Evolutionary conservation across 2,888 invertebrate genomes (phyloP).

Genomic region (Elegia similella): DNA sequence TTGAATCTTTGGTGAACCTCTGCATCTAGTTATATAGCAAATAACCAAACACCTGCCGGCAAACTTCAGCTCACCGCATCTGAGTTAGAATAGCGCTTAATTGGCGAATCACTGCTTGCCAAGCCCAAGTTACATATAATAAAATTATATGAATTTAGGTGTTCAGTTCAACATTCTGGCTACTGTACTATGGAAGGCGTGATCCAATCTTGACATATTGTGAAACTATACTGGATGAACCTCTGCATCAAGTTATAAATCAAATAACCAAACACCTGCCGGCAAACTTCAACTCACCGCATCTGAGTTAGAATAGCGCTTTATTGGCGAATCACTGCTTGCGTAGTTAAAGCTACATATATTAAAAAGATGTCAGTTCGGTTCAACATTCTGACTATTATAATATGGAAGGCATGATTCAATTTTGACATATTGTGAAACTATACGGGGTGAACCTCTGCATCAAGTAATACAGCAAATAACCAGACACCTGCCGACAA

Average conservation of each 20-base stretch:
- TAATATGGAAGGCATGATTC: too few relatives aligned
- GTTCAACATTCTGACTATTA: too few relatives aligned
- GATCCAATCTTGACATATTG: not conserved
- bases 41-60: not conserved
- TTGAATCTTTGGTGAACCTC: too few relatives aligned
- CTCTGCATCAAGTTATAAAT: not conserved
- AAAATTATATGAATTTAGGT: too few relatives aligned
- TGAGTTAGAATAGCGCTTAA: not conserved
- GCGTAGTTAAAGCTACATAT: too few relatives aligned
- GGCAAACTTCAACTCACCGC: not conserved
- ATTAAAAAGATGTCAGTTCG: too few relatives aligned
- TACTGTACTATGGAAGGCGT: too few relatives aligned
- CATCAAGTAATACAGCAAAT: too few relatives aligned
- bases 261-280: not conserved
- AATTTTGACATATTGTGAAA: not conserved
- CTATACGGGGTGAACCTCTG: not conserved
- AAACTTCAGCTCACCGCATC: not conserved
- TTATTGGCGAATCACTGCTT: not conserved
- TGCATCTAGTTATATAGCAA: too few relatives aligned
- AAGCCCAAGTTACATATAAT: too few relatives aligned
- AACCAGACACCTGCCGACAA: not conserved
- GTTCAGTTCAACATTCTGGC: too few relatives aligned
- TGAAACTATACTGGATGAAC: not conserved
- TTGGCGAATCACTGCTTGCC: not conserved
- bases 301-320: not conserved